Percentiles rank a stretch among this genome's conserved stretches.
phyloP scores from a whole-genome alignment of 2,888 invertebrate genomes.

The Chaetogeoica ovagalla region DNA sequence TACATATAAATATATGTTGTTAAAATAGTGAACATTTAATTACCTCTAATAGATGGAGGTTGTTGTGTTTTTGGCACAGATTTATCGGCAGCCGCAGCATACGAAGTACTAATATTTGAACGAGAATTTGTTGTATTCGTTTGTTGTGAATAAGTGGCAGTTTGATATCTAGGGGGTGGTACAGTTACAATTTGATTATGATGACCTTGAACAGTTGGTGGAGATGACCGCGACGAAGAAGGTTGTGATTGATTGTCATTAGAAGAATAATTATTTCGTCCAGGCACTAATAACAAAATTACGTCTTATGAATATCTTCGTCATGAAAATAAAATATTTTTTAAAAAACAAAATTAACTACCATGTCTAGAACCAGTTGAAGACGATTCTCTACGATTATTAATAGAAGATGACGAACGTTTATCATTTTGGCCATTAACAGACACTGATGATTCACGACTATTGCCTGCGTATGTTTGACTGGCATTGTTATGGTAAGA shows the following conservation, averaged over 20 bases:
- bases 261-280: slow-evolving; percentile 43
- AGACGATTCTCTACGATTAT: slow-evolving; percentile 46
- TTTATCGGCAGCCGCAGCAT: slow-evolving; percentile 51
- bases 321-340: not conserved
- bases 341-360: slow-evolving; percentile 3
- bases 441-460: slow-evolving; percentile 39
- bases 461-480: slow-evolving; percentile 42
- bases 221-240: slow-evolving; percentile 40
- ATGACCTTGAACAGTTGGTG: slow-evolving; percentile 42
- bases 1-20: not conserved
- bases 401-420: slow-evolving; percentile 42
- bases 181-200: slow-evolving; percentile 42
- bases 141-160: slow-evolving; percentile 39
- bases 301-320: not conserved
- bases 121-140: slow-evolving; percentile 44
- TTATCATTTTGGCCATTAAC: slow-evolving; percentile 48
- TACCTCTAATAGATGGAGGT: slow-evolving; percentile 43
- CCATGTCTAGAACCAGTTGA: slow-evolving; percentile 45
- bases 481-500: slow-evolving; percentile 47
- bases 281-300: slow-evolving; percentile 15
- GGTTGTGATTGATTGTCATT: slow-evolving; percentile 51
- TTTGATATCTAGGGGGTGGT: slow-evolving; percentile 41
- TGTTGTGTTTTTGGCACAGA: slow-evolving; percentile 43
- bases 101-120: slow-evolving; percentile 44
- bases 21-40: not conserved